Evolutionary conservation across 2,888 invertebrate genomes (phyloP), one percentile per base, ranked within the genome.

Genomic region (Argyresthia albistria): DNA sequence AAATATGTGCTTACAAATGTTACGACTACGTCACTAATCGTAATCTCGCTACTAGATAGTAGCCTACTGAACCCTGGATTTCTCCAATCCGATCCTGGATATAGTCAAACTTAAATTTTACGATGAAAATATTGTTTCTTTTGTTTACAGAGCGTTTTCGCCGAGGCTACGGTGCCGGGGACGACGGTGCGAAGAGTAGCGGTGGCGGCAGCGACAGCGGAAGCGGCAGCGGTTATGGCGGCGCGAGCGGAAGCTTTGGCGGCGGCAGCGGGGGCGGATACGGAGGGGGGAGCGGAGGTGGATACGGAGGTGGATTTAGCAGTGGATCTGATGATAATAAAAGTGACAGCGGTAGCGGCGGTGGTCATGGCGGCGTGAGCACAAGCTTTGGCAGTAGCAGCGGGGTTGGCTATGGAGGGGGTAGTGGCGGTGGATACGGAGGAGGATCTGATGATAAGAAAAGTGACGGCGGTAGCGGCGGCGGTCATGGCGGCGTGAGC

Each of bases 111-210:
- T 25, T n/a, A 25, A 25, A 25, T 25, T 25, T 25, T 25, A 4
- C 25, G 25, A 25, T 25, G 25, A 4, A 6, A 25, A 25, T 25
- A 25, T 2, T 25, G 25, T 25, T 25, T 25, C 25, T 35, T 58
- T 57, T 53, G 51, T 57, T 78, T 67, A 46, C 75, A 83, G 83
- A 69, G 54, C 68, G 80, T 63, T 57, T 74, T 11, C 70, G 74
- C 10, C 73, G 81, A 56, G 58, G 64, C 2, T 56, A 55, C 10
- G 69, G 25, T 2, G 6, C 25, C 25, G 25, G 25, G n/a, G n/a
- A n/a, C 25, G 25, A 6, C 6, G 25, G 6, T 25, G 25, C 25
- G 25, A 25, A 25, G 25, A 25, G 25, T 25, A 25, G 25, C 6
- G 25, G 25, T 25, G 25, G 70, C 0, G 64, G 66, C 1, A 69